Evolutionary conservation across 2,888 invertebrate species (phyloP).

Genomic region (Protula sp.): DNA sequence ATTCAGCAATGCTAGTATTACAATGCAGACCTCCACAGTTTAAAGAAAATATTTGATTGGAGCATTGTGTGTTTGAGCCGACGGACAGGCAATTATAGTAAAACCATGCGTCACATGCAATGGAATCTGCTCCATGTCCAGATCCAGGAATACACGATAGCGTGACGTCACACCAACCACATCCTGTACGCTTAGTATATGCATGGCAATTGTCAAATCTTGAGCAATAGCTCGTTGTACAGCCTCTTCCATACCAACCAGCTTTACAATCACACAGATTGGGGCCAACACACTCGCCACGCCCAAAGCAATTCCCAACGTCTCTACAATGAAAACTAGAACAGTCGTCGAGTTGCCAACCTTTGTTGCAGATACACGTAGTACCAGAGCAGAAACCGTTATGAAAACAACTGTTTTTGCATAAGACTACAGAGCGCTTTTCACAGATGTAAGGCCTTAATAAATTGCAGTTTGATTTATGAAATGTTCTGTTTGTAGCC

Average conservation of each 20-base stretch:
- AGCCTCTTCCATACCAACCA: background rate
- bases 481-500: too few relatives aligned
- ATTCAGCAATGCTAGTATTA: background rate
- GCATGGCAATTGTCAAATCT: background rate
- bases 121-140: background rate
- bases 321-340: background rate
- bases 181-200: background rate
- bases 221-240: constrained; percentile 4
- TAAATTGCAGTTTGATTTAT: background rate
- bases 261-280: constrained; percentile 3
- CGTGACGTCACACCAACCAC: constrained; percentile 5
- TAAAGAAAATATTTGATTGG: background rate
- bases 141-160: constrained; percentile 1
- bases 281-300: constrained; percentile 4
- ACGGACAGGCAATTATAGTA: constrained; percentile 1
- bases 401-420: background rate
- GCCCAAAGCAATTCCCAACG: background rate
- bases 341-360: constrained; percentile 1
- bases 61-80: background rate
- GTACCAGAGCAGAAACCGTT: background rate
- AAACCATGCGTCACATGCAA: constrained; percentile 1
- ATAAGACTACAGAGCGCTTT: background rate
- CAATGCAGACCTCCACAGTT: background rate
- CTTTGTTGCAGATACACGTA: background rate
- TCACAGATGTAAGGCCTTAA: background rate